Conservation (phyloP, 1,140 invertebrate genomes). For the Drosophila kohkoa region DNA sequence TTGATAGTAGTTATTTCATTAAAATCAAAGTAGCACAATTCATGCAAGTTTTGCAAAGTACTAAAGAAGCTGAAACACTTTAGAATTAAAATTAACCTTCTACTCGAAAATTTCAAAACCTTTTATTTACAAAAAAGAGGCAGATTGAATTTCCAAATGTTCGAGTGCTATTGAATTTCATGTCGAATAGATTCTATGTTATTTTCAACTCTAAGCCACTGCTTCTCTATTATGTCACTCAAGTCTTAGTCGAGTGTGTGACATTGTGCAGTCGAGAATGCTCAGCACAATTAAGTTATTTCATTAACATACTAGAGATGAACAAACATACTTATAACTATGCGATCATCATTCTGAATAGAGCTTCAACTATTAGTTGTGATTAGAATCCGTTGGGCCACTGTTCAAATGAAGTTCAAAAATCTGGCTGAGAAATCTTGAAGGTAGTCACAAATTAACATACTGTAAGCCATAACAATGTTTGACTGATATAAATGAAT, state of each 20-base stretch:
- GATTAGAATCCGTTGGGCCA: slow-evolving; percentile 5
- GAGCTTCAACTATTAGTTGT: slow-evolving; percentile 5
- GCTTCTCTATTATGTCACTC: slow-evolving; percentile 21
- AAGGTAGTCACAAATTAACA: slow-evolving; percentile 41
- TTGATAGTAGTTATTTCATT: not conserved
- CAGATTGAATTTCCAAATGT: slow-evolving; percentile 6
- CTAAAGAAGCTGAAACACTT: not conserved
- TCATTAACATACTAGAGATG: slow-evolving; percentile 29
- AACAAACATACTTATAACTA: slow-evolving; percentile 13
- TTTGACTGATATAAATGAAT: slow-evolving; percentile 79
- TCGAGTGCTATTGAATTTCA: slow-evolving; percentile 2
- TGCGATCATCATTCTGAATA: slow-evolving; percentile 46
- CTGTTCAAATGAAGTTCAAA: slow-evolving; percentile 18
- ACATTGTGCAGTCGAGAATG: slow-evolving; percentile 24
- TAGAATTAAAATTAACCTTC: not conserved
- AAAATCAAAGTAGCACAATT: not conserved
- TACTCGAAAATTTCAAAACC: not conserved
- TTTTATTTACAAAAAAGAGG: not conserved
- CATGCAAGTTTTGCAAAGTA: not conserved
- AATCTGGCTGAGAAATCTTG: slow-evolving; percentile 29
- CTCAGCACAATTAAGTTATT: slow-evolving; percentile 36
- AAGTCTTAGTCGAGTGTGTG: slow-evolving; percentile 12
- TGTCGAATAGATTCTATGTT: not conserved
- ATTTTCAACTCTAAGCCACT: slow-evolving; percentile 6
- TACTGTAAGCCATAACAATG: slow-evolving; percentile 46